Evolutionary conservation across 2,888 invertebrate species (phyloP).

Genomic region (Lottia scabra): DNA sequence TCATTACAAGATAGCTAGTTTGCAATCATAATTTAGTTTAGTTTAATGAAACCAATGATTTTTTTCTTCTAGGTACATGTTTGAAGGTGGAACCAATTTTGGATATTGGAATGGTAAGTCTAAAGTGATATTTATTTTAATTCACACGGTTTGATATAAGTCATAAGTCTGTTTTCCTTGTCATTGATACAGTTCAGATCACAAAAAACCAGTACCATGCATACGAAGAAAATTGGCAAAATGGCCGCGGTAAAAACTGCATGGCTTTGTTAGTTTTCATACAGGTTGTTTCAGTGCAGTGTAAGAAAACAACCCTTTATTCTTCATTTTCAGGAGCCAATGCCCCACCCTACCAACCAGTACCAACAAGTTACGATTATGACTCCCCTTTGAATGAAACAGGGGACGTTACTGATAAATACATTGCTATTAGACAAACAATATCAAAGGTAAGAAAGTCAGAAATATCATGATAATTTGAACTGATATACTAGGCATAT

Average conservation of each 20-base stretch:
- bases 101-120: conserved; percentile 65
- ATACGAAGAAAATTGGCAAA: background rate
- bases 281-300: no score
- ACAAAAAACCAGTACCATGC: no score
- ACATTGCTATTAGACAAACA: conserved; percentile 70
- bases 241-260: no score
- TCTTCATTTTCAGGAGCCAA: conserved; percentile 44
- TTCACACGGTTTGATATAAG: no score
- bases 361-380: conserved; percentile 81
- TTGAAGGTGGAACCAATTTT: conserved; percentile 87
- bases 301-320: background rate
- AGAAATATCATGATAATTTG: background rate
- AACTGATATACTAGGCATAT: background rate
- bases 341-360: conserved; percentile 45
- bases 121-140: background rate
- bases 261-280: no score
- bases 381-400: conserved; percentile 90
- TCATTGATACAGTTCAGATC: no score
- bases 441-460: conserved; percentile 52
- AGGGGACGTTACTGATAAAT: conserved; percentile 89
- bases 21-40: no score
- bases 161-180: no score
- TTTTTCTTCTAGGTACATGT: conserved; percentile 78
- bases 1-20: no score
- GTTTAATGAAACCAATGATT: no score